Percentiles rank a stretch among this genome's conserved stretches.
These are phyloP conservation scores for Upupa epops DNA, from an alignment of 2,113 vertebrate species.

Conservation along the genomic window DNA sequence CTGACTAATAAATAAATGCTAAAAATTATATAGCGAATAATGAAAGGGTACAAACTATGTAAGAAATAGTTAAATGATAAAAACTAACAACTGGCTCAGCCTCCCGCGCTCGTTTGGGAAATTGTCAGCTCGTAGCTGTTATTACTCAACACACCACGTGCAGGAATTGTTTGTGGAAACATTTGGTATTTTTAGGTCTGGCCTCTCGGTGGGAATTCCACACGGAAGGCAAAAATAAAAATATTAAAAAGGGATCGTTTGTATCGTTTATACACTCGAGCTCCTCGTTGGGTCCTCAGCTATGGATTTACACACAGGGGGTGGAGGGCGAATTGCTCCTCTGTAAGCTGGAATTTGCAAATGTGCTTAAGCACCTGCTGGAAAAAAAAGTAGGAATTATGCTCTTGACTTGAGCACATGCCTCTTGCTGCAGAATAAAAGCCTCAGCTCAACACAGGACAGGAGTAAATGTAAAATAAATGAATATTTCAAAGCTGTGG, in stretches of 20 bases:
- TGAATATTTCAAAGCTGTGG: neutral
- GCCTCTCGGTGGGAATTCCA: constrained; percentile 48
- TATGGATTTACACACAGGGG: neutral
- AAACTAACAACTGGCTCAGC: neutral
- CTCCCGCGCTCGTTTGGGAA: neutral
- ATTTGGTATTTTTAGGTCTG: constrained; percentile 36
- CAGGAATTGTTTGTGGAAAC: constrained; percentile 56
- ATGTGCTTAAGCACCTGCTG: constrained; percentile 35
- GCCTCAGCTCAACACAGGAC: neutral
- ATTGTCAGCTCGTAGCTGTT: neutral
- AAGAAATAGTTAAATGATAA: neutral
- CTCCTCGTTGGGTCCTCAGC: neutral
- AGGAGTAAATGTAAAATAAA: neutral
- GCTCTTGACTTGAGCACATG: constrained; percentile 15
- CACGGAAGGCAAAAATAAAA: neutral
- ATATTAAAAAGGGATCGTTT: neutral
- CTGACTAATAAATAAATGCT: constrained; percentile 3
- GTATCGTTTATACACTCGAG: constrained; percentile 13
- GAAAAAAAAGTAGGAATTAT: constrained; percentile 32
- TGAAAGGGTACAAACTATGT: too few species aligned
- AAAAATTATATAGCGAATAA: neutral
- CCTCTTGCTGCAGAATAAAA: neutral
- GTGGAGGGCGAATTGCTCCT: constrained; percentile 2
- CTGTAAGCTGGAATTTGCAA: constrained; percentile 19
- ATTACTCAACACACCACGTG: neutral